phyloP scores from a whole-genome alignment of 2,797 vertebrate species.

The Zalophus californianus region DNA sequence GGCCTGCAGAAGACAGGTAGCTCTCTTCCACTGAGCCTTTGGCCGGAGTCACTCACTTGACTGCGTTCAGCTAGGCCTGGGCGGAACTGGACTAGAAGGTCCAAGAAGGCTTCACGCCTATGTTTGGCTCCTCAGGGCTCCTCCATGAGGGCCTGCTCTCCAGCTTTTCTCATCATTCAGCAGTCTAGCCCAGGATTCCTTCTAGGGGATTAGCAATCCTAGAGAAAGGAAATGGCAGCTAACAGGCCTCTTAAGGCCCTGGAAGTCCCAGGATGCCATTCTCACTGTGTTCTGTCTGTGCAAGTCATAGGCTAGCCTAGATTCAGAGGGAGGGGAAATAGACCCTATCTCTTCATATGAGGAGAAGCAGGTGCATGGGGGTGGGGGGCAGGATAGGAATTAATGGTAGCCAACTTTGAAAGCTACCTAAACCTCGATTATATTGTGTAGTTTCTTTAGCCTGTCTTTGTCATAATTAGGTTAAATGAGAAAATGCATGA shows the following conservation, averaged over 20 bases:
- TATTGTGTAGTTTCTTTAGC: background rate
- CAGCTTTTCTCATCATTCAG: background rate
- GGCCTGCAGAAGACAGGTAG: background rate
- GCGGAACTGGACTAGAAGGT: too few relatives aligned
- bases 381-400: accelerated
- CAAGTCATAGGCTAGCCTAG: background rate
- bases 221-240: background rate
- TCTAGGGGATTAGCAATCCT: background rate
- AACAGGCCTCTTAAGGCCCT: background rate
- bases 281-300: background rate
- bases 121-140: background rate
- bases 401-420: background rate
- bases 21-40: accelerated
- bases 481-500: background rate
- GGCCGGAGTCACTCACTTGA: background rate
- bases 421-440: background rate
- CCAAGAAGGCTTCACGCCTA: background rate
- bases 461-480: background rate
- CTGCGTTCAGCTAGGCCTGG: background rate
- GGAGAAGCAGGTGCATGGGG: background rate
- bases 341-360: background rate
- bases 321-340: background rate
- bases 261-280: background rate
- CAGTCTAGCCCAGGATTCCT: background rate
- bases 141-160: background rate